A percentile compares a stretch with the other conserved stretches of the same genome.
Conservation (phyloP, 2,113 vertebrate species). For the Chloebia gouldiae region DNA sequence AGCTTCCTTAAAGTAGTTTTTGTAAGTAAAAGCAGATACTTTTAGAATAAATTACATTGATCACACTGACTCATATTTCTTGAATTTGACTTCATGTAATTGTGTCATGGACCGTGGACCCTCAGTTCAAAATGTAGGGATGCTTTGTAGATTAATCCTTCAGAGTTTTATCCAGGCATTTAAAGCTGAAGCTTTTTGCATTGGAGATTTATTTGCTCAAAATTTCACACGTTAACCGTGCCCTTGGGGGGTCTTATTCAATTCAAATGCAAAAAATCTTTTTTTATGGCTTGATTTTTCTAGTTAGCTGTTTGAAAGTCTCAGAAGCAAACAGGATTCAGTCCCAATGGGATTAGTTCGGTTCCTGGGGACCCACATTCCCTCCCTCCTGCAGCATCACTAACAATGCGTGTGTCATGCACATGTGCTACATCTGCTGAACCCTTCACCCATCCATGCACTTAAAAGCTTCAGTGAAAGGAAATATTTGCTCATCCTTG, state of each 20-base stretch:
- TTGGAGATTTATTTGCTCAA: not conserved
- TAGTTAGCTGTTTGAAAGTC: not conserved
- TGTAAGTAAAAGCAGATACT: not conserved
- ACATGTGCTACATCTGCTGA: not conserved
- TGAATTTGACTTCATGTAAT: not conserved
- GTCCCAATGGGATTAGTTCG: not conserved
- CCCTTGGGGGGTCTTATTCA: not conserved
- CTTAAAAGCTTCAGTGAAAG: not conserved
- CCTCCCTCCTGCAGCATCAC: not conserved
- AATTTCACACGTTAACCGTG: not conserved
- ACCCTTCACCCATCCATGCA: not conserved
- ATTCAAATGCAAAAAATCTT: not conserved
- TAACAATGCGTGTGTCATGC: fast-evolving
- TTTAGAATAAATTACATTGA: not conserved
- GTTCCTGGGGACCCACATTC: not conserved
- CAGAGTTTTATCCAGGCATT: not conserved
- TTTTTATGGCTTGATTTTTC: not conserved
- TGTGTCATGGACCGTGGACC: not conserved
- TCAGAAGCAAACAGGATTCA: not conserved
- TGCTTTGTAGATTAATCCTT: not conserved
- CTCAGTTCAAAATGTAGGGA: not conserved
- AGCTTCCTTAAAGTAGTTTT: not conserved
- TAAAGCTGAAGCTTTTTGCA: not conserved
- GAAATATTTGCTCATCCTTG: not conserved
- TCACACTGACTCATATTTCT: not conserved